Conservation (phyloP, 2,797 vertebrate species). For the Pseudochirops cupreus region DNA sequence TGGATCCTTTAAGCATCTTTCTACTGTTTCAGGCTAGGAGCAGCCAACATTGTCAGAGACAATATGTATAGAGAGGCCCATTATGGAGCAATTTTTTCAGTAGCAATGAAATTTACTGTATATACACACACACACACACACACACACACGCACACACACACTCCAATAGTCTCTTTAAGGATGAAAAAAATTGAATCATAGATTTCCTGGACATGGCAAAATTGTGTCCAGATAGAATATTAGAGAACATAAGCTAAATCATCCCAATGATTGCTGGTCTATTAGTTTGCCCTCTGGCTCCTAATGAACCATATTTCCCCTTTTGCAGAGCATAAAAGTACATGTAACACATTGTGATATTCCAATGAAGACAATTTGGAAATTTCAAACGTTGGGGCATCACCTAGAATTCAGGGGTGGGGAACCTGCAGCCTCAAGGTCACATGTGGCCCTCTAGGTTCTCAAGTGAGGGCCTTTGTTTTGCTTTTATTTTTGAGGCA, state of each 20-base stretch:
- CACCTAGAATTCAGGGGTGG: conserved; percentile 59
- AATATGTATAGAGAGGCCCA: background rate
- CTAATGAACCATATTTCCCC: conserved; percentile 17
- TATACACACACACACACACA: too few species aligned
- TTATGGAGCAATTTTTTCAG: background rate
- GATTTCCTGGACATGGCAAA: background rate
- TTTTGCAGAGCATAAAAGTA: conserved; percentile 45
- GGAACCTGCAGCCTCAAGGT: too few species aligned
- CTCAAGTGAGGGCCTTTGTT: too few species aligned
- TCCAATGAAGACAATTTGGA: conserved; percentile 79
- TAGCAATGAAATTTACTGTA: background rate
- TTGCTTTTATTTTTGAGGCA: too few species aligned
- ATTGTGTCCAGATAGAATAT: background rate
- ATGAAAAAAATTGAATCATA: background rate
- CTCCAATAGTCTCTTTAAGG: background rate
- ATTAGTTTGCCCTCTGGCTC: conserved; percentile 68
- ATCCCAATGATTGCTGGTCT: conserved; percentile 41
- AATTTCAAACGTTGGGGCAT: conserved; percentile 77
- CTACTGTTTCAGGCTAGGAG: background rate
- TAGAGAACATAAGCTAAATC: background rate
- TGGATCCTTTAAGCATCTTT: background rate
- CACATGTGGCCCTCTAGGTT: too few species aligned
- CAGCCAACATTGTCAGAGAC: background rate
- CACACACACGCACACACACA: background rate
- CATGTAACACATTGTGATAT: conserved; percentile 57